Base-by-base conservation (phyloP, 53 echinoderm and acorn worm species). In the Paelopatides confundens region DNA sequence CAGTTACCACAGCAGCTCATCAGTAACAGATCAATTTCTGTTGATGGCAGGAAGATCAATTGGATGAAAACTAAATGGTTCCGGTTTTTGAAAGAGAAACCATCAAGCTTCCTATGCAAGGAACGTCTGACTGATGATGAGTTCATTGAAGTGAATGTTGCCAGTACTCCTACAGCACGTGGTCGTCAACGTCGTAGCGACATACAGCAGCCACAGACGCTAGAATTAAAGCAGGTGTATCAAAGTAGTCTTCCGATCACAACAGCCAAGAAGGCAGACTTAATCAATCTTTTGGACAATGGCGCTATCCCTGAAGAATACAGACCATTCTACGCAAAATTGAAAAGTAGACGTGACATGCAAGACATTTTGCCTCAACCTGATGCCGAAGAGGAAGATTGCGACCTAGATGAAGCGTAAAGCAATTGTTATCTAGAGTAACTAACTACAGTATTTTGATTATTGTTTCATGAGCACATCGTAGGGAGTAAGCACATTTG, bases 191-290 rank as follows among this genome's bases (percentile, higher is more conserved):
- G 62, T 26, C 62, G 10, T 3, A 62, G 26, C 10, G 10, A 9
- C 62, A 26, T 62, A 26, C 62, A 62, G 10, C 62, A 62, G 26
- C 62, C 62, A 62, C 62, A 62, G 62, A 62, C 62, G 62, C 62
- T 62, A 62, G 62, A 62, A 62, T 62, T 62, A 9, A 62, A 62
- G 62, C 62, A 3, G 62, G 62, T 9, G 62, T 62, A 62, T 26
- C 62, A 62, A 62, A 62, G 62, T 9, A 62, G 62, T 62, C 62
- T 62, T 62, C 62, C 10, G 62, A 62, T 62, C 62, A 62, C 62
- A 62, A 62, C 62, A 62, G 10, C 62, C 62, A 62, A 62, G 62
- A 62, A 62, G 62, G 62, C 62, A 62, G 62, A 62, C 62, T 62
- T 62, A 62, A 62, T 62, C 21, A 62, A 26, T 62, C 62, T 62